Evolutionary conservation across 2,113 vertebrate genomes (phyloP).

Genomic region (Malurus alboscapulatus): DNA sequence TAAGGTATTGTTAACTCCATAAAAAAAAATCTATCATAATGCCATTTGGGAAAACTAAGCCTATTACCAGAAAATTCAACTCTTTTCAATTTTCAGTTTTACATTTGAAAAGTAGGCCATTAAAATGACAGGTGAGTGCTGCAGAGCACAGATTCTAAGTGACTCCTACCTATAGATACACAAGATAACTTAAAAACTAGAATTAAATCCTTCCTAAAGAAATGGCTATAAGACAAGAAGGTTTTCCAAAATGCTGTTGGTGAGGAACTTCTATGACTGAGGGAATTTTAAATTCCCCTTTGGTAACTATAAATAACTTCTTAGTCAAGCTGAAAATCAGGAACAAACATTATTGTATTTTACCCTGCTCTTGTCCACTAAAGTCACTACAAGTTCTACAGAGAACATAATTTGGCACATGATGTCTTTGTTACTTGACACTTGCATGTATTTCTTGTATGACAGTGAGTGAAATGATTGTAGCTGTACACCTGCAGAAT

Average conservation of each 20-base stretch:
- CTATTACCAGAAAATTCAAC: constrained; percentile 2
- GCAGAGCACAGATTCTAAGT: background rate
- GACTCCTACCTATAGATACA: background rate
- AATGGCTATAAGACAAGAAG: background rate
- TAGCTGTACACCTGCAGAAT: background rate
- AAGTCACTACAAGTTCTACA: background rate
- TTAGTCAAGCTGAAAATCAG: background rate
- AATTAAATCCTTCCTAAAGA: background rate
- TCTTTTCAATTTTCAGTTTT: constrained; percentile 17
- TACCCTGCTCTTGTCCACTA: background rate
- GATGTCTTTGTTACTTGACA: background rate
- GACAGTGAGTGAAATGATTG: background rate
- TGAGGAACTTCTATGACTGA: background rate
- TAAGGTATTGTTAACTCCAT: constrained; percentile 4
- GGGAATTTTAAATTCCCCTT: background rate
- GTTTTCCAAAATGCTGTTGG: background rate
- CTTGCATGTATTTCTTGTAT: background rate
- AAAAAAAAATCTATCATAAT: background rate
- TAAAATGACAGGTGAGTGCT: constrained; percentile 15
- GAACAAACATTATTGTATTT: background rate
- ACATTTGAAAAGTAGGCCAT: constrained; percentile 33
- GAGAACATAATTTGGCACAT: background rate
- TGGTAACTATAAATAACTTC: background rate
- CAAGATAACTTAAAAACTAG: background rate
- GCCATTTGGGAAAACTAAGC: constrained; percentile 23